Evolutionary conservation across 1,140 invertebrate genomes (phyloP).

Genomic region (Drosophila tani): DNA sequence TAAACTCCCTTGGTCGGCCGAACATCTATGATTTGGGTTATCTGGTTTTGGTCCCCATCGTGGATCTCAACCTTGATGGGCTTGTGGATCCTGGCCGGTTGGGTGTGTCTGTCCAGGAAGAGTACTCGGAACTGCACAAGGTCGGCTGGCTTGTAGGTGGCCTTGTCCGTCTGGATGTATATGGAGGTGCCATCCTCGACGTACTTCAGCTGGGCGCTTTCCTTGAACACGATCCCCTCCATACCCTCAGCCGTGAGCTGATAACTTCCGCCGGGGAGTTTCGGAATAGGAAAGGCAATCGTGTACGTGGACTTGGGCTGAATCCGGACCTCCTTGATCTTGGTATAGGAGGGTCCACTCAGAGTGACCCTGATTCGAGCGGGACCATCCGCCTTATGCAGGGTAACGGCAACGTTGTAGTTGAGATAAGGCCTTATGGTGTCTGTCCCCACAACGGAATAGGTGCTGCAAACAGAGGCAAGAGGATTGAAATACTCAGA

Average conservation of each 20-base stretch:
- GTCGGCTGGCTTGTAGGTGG: slow-evolving; percentile 95
- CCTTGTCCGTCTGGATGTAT: slow-evolving; percentile 97
- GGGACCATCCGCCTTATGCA: slow-evolving; percentile 87
- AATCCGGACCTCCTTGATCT: slow-evolving; percentile 88
- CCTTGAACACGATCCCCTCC: slow-evolving; percentile 90
- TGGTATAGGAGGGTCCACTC: slow-evolving; percentile 89
- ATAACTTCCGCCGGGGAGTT: slow-evolving; percentile 91
- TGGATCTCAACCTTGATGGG: slow-evolving; percentile 55
- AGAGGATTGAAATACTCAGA: too few species aligned
- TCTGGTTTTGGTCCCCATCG: slow-evolving; percentile 66
- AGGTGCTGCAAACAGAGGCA: slow-evolving; percentile 86
- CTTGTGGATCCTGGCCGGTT: slow-evolving; percentile 86
- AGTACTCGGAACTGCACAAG: slow-evolving; percentile 94
- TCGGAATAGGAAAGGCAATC: slow-evolving; percentile 88
- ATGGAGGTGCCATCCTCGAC: slow-evolving; percentile 94
- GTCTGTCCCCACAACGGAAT: slow-evolving; percentile 92
- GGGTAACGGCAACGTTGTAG: slow-evolving; percentile 92
- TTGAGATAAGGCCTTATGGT: slow-evolving; percentile 92
- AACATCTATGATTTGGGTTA: slow-evolving; percentile 91
- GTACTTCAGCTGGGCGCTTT: slow-evolving; percentile 90
- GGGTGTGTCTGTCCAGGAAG: slow-evolving; percentile 91
- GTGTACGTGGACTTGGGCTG: slow-evolving; percentile 89
- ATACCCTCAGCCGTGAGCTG: slow-evolving; percentile 90
- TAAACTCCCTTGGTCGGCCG: slow-evolving; percentile 91
- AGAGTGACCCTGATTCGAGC: slow-evolving; percentile 90